A percentile compares a stretch with the other conserved stretches of the same genome.
phyloP scores from a whole-genome alignment of 2,113 vertebrate genomes.

The Indri indri region DNA sequence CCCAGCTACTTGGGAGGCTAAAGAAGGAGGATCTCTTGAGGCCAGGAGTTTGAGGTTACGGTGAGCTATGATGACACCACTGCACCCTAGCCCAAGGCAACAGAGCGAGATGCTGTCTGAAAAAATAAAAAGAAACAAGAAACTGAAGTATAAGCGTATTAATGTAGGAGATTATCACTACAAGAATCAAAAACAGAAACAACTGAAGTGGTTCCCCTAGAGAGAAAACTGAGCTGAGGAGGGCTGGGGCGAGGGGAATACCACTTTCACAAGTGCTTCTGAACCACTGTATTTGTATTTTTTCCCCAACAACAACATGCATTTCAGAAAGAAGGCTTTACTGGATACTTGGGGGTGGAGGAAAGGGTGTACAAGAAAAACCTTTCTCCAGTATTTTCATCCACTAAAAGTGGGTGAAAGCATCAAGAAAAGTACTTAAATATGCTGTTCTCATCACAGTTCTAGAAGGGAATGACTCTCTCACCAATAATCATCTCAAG shows the following conservation, averaged over 20 bases:
- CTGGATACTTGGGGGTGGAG: background rate
- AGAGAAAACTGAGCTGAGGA: background rate
- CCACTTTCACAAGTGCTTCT: background rate
- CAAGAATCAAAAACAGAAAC: background rate
- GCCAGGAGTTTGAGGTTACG: no score
- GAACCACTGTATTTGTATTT: background rate
- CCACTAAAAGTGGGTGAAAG: background rate
- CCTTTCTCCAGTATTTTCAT: background rate
- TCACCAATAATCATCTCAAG: background rate
- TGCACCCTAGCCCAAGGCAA: no score
- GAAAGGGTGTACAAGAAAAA: background rate
- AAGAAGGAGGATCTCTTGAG: no score
- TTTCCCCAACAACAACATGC: background rate
- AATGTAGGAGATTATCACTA: background rate
- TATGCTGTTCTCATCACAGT: background rate
- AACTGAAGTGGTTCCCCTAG: background rate
- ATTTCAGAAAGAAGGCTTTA: background rate
- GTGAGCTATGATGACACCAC: no score
- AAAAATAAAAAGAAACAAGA: no score
- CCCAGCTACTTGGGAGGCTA: no score
- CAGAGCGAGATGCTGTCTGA: no score
- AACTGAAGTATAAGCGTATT: background rate
- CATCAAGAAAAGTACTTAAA: background rate
- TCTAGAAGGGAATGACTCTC: background rate
- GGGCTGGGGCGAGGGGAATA: background rate